Conservation (phyloP, 2,797 vertebrate genomes). For the Adrianichthys oophorus region DNA sequence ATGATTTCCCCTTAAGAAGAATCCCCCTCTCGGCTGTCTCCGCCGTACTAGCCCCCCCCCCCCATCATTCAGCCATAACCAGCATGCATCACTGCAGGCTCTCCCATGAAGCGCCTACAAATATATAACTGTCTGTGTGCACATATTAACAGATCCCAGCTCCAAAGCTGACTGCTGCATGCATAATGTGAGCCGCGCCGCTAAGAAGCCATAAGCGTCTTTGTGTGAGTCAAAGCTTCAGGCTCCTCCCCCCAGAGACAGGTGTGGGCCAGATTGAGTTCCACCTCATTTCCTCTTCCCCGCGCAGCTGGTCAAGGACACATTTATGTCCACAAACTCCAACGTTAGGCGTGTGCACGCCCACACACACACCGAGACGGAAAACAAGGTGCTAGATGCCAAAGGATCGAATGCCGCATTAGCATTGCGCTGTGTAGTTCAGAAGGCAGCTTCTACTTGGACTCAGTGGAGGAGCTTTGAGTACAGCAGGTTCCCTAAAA, state of each 20-base stretch:
- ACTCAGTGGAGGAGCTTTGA: conserved; percentile 53
- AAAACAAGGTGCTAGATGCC: conserved; percentile 23
- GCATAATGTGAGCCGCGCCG: conserved; percentile 54
- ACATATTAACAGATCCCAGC: conserved; percentile 59
- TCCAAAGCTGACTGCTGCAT: conserved; percentile 55
- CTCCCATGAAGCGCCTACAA: conserved; percentile 44
- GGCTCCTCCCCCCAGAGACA: conserved; percentile 72
- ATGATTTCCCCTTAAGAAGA: conserved; percentile 30
- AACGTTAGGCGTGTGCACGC: conserved; percentile 24
- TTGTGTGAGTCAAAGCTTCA: conserved; percentile 24
- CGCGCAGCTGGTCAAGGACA: conserved; percentile 71
- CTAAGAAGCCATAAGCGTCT: conserved; percentile 9
- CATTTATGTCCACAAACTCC: conserved; percentile 33
- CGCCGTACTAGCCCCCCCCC: conserved; percentile 19
- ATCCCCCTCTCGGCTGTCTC: conserved; percentile 9
- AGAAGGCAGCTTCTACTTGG: conserved; percentile 19
- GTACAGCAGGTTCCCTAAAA: conserved; percentile 25
- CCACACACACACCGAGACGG: conserved; percentile 22
- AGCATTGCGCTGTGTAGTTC: conserved; percentile 14
- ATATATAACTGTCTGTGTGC: conserved; percentile 53
- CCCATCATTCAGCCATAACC: conserved; percentile 29
- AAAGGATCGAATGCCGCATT: conserved; percentile 35
- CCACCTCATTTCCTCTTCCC: conserved; percentile 73
- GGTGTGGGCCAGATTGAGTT: conserved; percentile 79
- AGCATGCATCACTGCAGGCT: conserved; percentile 24